Evolutionary conservation across 2,888 invertebrate species (phyloP).

Genomic region (Xylota segnis): DNA sequence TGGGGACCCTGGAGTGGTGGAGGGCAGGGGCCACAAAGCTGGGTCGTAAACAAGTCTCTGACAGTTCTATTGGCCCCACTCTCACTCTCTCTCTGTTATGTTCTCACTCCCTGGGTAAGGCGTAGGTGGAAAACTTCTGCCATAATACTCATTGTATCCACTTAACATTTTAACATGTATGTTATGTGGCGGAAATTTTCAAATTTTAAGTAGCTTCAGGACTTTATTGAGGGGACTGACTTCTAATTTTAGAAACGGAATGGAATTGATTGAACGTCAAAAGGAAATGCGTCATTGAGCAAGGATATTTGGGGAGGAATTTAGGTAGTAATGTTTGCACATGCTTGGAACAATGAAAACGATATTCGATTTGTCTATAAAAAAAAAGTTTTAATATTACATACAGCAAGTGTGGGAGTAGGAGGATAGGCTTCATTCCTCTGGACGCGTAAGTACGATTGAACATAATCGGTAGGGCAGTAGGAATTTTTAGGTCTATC

Average conservation of each 20-base stretch:
- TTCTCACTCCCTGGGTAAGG: background rate
- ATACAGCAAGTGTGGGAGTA: background rate
- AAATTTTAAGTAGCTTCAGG: constrained; percentile 17
- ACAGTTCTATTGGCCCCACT: too few relatives aligned
- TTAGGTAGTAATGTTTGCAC: background rate
- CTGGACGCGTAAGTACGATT: too few relatives aligned
- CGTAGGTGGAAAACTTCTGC: constrained; percentile 1
- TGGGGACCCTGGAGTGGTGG: background rate
- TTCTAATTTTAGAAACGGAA: constrained; percentile 19
- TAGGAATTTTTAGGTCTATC: too few relatives aligned
- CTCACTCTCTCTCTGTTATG: background rate
- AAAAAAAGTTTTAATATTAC: background rate
- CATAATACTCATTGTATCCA: constrained; percentile 32
- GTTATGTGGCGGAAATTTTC: constrained; percentile 9
- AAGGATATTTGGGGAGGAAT: background rate
- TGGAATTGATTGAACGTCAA: constrained; percentile 32
- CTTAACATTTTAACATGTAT: constrained; percentile 23
- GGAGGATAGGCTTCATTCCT: too few relatives aligned
- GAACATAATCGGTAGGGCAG: too few relatives aligned
- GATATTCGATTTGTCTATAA: background rate
- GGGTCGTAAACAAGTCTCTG: constrained; percentile 23
- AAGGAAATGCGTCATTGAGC: background rate
- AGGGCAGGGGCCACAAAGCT: background rate
- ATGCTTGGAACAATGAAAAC: background rate
- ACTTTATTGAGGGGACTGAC: background rate